Evolutionary conservation across 2,888 invertebrate species (phyloP).

Genomic region (Rhingia campestris): DNA sequence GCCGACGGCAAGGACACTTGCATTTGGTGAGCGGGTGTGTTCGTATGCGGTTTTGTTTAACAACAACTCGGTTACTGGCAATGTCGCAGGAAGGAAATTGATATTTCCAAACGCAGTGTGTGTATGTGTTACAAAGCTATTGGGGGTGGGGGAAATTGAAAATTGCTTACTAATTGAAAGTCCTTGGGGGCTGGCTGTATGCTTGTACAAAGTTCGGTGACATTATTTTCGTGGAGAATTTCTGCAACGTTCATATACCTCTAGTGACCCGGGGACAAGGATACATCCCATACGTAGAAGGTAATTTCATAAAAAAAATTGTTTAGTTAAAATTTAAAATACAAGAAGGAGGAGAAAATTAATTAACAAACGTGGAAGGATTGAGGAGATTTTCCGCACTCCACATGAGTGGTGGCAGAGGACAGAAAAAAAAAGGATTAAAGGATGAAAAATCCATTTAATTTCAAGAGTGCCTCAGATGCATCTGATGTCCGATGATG

Average conservation of each 20-base stretch:
- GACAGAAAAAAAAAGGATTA: conserved; percentile 13
- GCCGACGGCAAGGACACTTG: conserved; percentile 48
- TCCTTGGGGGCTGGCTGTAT: conserved; percentile 23
- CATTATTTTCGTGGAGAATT: conserved; percentile 41
- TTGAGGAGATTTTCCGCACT: conserved; percentile 6
- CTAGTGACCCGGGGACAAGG: conserved; percentile 38
- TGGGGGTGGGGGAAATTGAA: background rate
- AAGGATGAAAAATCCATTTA: conserved; percentile 14
- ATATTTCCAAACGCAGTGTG: conserved; percentile 14
- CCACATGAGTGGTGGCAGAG: background rate
- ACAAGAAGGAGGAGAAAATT: conserved; percentile 15
- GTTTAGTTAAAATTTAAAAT: background rate
- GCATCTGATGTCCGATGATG: background rate
- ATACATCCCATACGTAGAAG: conserved; percentile 37
- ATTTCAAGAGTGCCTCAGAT: conserved; percentile 17
- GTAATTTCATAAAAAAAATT: conserved; percentile 30
- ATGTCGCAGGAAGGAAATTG: conserved; percentile 37
- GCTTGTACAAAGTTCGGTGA: conserved; percentile 33
- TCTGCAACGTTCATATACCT: background rate
- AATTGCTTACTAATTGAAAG: conserved; percentile 54
- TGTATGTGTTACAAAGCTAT: conserved; percentile 43
- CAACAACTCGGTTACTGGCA: conserved; percentile 13
- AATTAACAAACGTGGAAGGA: conserved; percentile 45
- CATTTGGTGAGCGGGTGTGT: conserved; percentile 31
- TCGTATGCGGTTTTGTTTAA: conserved; percentile 54